phyloP scores from a whole-genome alignment of 2,113 vertebrate species.

The Macrotus californicus region DNA sequence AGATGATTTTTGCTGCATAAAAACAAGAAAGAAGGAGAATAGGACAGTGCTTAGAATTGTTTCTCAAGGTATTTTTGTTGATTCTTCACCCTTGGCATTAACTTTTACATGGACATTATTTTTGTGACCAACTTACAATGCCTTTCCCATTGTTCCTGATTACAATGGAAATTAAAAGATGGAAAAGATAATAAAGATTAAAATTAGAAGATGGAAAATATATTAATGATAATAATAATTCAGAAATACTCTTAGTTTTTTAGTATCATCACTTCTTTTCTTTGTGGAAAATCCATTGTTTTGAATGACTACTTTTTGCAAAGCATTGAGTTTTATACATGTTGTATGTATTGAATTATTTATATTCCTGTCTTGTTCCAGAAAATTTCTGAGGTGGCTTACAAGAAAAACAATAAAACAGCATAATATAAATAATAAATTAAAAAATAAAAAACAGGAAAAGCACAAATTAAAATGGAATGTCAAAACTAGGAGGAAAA shows the following conservation, averaged over 20 bases:
- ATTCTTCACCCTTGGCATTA: not conserved
- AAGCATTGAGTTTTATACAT: not conserved
- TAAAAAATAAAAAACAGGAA: conserved; percentile 56
- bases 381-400: conserved; percentile 38
- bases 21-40: not conserved
- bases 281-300: not conserved
- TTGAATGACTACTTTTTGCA: not conserved
- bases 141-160: not conserved
- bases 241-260: not conserved
- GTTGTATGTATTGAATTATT: conserved; percentile 20
- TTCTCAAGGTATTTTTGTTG: not conserved
- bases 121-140: not conserved
- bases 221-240: not conserved
- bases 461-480: conserved; percentile 61
- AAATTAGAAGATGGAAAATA: not conserved
- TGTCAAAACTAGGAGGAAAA: conserved; percentile 32
- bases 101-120: not conserved
- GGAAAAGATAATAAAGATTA: not conserved
- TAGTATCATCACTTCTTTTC: not conserved
- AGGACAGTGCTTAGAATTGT: not conserved
- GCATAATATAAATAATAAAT: conserved; percentile 59
- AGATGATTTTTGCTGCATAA: not conserved
- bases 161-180: not conserved
- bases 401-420: conserved; percentile 59
- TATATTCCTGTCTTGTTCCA: conserved; percentile 44